Conservation (phyloP, 2,113 vertebrate species). For the Rana temporaria region DNA sequence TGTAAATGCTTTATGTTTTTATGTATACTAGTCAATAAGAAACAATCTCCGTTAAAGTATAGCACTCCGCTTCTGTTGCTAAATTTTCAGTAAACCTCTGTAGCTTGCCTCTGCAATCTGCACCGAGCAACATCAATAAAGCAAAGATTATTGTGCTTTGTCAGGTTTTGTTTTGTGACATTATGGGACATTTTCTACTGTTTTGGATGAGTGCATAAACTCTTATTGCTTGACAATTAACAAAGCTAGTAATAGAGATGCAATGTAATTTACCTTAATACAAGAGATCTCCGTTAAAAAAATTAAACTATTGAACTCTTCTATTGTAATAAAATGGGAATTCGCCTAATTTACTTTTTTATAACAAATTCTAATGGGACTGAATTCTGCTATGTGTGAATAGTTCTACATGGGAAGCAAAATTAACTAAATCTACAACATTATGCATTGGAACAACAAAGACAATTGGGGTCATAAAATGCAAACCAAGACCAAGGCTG, state of each 20-base stretch:
- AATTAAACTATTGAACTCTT: conserved; percentile 88
- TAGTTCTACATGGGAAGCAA: conserved; percentile 56
- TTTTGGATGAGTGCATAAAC: conserved; percentile 85
- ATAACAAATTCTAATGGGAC: conserved; percentile 57
- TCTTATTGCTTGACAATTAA: conserved; percentile 87
- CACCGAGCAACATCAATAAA: conserved; percentile 82
- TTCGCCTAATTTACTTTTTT: conserved; percentile 68
- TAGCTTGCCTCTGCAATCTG: conserved; percentile 75
- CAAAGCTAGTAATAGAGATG: conserved; percentile 84
- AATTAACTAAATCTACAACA: conserved; percentile 52
- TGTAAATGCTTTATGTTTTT: conserved; percentile 13
- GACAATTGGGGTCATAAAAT: conserved; percentile 49
- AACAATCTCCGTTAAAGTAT: conserved; percentile 64
- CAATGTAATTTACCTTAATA: conserved; percentile 86
- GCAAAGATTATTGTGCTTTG: conserved; percentile 86
- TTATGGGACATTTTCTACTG: conserved; percentile 84
- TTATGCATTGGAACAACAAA: conserved; percentile 37
- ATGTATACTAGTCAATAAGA: conserved; percentile 32
- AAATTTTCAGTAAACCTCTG: conserved; percentile 79
- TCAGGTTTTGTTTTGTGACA: conserved; percentile 87
- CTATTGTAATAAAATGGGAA: conserved; percentile 73
- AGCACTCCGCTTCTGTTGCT: conserved; percentile 73
- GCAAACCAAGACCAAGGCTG: conserved; percentile 21
- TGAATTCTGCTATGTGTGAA: conserved; percentile 56
- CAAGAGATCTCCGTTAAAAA: conserved; percentile 84